phyloP scores from a whole-genome alignment of 2,797 vertebrate genomes.

The Tapirus indicus region DNA sequence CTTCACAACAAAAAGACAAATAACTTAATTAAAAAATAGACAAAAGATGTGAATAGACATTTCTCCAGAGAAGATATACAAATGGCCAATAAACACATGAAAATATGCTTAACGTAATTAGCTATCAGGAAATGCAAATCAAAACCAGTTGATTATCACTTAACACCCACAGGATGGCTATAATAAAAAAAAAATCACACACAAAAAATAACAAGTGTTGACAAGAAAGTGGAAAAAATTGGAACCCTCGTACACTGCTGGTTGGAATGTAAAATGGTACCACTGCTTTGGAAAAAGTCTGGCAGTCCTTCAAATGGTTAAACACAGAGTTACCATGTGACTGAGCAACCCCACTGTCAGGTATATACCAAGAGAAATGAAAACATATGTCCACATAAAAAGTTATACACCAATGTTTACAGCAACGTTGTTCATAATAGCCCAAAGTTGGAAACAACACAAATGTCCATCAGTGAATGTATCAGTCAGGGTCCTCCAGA shows the following conservation, averaged over 20 bases:
- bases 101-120: neutral
- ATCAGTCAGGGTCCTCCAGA: neutral
- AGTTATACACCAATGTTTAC: neutral
- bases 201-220: neutral
- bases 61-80: constrained; percentile 14
- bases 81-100: neutral
- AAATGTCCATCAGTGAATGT: neutral
- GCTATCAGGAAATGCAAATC: constrained; percentile 4
- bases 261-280: neutral
- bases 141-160: neutral
- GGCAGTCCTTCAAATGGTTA: neutral
- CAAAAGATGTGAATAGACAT: neutral
- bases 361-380: neutral
- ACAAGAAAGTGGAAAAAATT: neutral
- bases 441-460: neutral
- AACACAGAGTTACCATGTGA: neutral
- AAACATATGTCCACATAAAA: neutral
- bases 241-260: neutral
- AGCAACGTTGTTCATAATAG: neutral
- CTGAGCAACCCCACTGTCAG: neutral
- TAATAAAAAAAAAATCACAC: neutral
- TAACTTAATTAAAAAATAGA: neutral
- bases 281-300: constrained; percentile 22
- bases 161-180: neutral
- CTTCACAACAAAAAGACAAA: neutral